Evolutionary conservation across 2,888 invertebrate genomes (phyloP), one percentile per base, ranked within the genome.

Genomic region (Nomada ferruginata): DNA sequence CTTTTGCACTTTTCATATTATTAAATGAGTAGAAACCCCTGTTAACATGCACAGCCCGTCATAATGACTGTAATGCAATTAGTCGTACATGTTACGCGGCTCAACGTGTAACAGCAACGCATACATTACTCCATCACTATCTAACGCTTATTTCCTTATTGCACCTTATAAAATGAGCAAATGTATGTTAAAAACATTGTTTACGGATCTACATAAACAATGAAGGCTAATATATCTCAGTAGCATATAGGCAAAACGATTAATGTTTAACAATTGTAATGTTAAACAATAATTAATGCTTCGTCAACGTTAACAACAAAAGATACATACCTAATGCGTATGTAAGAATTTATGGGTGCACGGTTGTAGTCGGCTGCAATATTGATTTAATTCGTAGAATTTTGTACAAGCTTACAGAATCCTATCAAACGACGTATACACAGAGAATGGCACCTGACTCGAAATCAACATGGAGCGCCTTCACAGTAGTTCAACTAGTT

Each of bases 401-500:
- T 29, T 66, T 75, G 66, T 26, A 68, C 23, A 20, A 47, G 69
- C 65, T 73, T 66, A 70, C 63, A 55, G 69, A 42, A 69, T 73
- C 64, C 20, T 65, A 26, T 66, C 53, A 36, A 60, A 29, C 59
- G 65, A 74, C 52, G 64, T 69, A 60, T 65, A 77, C 73, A 47
- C 47, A 10, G 53, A 69, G 65, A 61, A 69, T 20, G 60, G 76
- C 82, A 84, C 73, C 74, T 79, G 79, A 36, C 68, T 72, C 59
- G 18, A 61, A 75, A 57, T 68, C 26, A 52, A 60, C 61, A 20
- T 18, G 65, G 71, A 76, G 85, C 82, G 74, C 75, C 85, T 82
- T 77, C 76, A 42, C 70, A 63, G 63, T 57, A 85, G 69, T 76
- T 64, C 71, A 79, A 59, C 76, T 85, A 74, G 83, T 83, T 87